A percentile compares a stretch with the other conserved stretches of the same genome.
Evolutionary conservation across 2,888 invertebrate species (phyloP).

Genomic region (Caenorhabditis sulstoni): DNA sequence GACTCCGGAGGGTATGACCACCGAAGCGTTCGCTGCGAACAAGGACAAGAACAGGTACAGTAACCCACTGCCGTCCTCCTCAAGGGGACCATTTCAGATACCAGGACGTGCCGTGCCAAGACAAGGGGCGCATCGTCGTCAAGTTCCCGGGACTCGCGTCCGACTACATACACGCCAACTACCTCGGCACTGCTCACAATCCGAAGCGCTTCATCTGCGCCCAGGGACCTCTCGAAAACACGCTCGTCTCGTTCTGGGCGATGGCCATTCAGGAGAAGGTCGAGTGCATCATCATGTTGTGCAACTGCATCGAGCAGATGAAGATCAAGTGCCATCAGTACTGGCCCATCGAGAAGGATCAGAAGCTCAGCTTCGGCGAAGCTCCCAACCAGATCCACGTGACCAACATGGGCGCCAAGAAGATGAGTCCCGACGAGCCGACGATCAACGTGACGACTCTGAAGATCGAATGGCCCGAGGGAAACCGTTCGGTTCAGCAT

Average conservation of each 20-base stretch:
- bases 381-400: constrained; percentile 50
- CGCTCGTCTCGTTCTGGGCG: constrained; percentile 63
- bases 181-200: constrained; percentile 58
- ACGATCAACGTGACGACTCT: constrained; percentile 47
- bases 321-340: constrained; percentile 62
- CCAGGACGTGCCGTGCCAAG: constrained; percentile 69
- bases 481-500: constrained; percentile 53
- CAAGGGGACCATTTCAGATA: constrained; percentile 31
- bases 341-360: constrained; percentile 52
- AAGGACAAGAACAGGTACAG: constrained; percentile 62
- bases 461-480: constrained; percentile 44
- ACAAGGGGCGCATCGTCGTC: constrained; percentile 64
- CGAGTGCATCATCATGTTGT: constrained; percentile 65
- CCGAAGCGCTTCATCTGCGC: constrained; percentile 72
- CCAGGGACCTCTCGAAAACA: constrained; percentile 66
- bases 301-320: constrained; percentile 67
- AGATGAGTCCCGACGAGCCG: constrained; percentile 12
- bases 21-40: constrained; percentile 62
- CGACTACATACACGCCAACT: constrained; percentile 75
- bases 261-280: constrained; percentile 59
- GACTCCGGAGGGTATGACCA: constrained; percentile 68
- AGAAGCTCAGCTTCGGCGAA: constrained; percentile 51
- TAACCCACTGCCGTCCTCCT: neutral
- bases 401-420: constrained; percentile 34
- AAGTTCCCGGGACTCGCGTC: constrained; percentile 55